Conservation (phyloP, 2,797 vertebrate genomes). For the Anguilla obscura region DNA sequence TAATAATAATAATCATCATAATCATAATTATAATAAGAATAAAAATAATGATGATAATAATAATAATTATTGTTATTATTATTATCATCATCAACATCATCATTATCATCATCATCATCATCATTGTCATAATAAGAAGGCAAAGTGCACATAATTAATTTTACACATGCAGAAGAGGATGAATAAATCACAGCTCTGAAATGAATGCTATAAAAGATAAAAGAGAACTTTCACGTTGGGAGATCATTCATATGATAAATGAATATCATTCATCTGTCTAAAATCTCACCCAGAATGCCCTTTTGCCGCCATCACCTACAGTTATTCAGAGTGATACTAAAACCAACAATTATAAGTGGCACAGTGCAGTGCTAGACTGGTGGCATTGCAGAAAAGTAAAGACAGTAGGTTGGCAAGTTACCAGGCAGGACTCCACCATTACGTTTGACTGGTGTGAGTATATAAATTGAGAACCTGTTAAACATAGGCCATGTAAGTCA, state of each 20-base stretch:
- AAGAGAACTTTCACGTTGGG: not conserved
- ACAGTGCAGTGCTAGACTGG: not conserved
- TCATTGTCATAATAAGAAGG: not conserved
- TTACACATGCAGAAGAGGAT: not conserved
- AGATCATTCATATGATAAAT: not conserved
- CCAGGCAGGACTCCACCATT: not conserved
- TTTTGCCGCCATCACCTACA: not conserved
- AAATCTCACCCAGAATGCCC: constrained; percentile 4
- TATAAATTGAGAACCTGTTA: not conserved
- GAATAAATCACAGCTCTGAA: not conserved
- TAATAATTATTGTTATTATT: not conserved
- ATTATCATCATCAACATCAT: not conserved
- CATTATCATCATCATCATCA: not conserved
- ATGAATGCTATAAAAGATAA: not conserved
- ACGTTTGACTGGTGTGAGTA: not conserved
- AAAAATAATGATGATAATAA: not conserved
- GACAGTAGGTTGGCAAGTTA: no score
- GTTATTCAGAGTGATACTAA: not conserved
- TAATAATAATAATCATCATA: not conserved
- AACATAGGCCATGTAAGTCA: not conserved
- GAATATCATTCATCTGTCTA: not conserved
- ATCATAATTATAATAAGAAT: not conserved
- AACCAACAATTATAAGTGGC: not conserved
- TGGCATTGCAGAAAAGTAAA: no score
- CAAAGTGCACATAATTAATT: not conserved